Evolutionary conservation across 2,888 invertebrate genomes (phyloP).

Genomic region (Lutraria lutraria): DNA sequence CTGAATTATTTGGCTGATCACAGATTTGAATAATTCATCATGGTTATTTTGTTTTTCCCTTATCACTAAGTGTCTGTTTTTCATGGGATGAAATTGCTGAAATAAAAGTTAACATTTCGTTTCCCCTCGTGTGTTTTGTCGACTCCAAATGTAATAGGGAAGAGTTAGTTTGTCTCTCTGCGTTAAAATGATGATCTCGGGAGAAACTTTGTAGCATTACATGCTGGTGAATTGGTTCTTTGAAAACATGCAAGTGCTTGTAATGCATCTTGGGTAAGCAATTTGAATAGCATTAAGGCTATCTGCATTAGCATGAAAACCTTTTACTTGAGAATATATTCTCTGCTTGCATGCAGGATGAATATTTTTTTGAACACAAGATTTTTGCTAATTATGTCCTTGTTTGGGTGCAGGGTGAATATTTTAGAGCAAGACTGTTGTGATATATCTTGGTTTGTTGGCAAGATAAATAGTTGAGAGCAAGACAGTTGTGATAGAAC

Average conservation of each 20-base stretch:
- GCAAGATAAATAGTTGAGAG: no score
- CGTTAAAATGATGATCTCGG: neutral
- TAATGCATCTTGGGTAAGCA: neutral
- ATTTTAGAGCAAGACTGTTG: no score
- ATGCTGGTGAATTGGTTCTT: neutral
- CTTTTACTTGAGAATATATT: no score
- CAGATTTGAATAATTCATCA: conserved; percentile 1
- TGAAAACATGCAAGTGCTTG: conserved; percentile 4
- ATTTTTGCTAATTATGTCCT: no score
- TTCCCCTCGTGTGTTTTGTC: neutral
- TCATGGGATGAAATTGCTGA: neutral
- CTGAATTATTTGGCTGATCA: neutral
- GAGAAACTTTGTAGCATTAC: neutral
- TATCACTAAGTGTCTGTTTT: neutral
- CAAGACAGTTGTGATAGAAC: no score
- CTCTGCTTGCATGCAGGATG: no score
- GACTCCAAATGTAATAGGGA: neutral
- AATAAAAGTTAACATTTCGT: neutral
- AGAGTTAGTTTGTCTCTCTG: neutral
- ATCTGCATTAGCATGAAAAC: no score
- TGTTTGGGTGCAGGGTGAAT: no score
- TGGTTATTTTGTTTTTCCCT: neutral
- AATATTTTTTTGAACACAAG: no score
- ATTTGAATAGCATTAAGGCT: no score
- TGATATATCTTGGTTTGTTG: no score